Conservation (phyloP, 2,113 vertebrate genomes). For the Zeus faber region DNA sequence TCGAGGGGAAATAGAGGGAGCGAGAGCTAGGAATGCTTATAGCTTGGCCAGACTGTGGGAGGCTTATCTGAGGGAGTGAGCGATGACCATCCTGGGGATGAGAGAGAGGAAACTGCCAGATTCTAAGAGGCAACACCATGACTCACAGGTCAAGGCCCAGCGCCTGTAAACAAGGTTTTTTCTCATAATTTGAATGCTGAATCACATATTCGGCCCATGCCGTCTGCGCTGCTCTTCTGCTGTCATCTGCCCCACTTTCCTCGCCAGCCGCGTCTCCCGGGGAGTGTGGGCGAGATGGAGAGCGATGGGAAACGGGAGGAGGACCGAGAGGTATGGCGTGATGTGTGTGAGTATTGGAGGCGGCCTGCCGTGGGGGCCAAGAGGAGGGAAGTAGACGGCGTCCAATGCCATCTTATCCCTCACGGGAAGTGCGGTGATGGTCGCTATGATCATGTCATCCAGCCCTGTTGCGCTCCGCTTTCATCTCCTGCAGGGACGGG, state of each 20-base stretch:
- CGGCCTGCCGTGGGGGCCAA: not conserved
- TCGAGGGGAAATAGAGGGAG: not conserved
- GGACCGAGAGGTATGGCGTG: not conserved
- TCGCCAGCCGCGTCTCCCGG: slow-evolving; percentile 19
- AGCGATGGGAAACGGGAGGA: not conserved
- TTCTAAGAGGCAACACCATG: slow-evolving; percentile 49
- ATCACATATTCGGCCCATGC: slow-evolving; percentile 32
- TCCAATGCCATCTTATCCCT: slow-evolving; percentile 9
- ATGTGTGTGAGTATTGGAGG: slow-evolving; percentile 9
- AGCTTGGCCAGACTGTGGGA: slow-evolving; percentile 23
- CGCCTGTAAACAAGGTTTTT: slow-evolving; percentile 61
- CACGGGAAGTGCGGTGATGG: slow-evolving; percentile 8
- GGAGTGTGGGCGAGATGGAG: slow-evolving; percentile 11
- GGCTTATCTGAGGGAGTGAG: slow-evolving; percentile 31
- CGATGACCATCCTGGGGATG: slow-evolving; percentile 27
- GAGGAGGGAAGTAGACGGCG: too few relatives aligned
- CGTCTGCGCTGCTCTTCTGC: slow-evolving; percentile 11
- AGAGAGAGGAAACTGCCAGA: slow-evolving; percentile 38
- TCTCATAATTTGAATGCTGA: slow-evolving; percentile 45
- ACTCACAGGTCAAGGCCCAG: slow-evolving; percentile 58
- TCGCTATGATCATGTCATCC: not conserved
- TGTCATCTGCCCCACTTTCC: slow-evolving; percentile 17
- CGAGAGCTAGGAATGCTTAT: slow-evolving; percentile 14
- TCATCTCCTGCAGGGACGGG: slow-evolving; percentile 2
- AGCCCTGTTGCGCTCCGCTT: not conserved